Conservation (phyloP, 2,113 vertebrate species). For the Trematocara variabile region DNA sequence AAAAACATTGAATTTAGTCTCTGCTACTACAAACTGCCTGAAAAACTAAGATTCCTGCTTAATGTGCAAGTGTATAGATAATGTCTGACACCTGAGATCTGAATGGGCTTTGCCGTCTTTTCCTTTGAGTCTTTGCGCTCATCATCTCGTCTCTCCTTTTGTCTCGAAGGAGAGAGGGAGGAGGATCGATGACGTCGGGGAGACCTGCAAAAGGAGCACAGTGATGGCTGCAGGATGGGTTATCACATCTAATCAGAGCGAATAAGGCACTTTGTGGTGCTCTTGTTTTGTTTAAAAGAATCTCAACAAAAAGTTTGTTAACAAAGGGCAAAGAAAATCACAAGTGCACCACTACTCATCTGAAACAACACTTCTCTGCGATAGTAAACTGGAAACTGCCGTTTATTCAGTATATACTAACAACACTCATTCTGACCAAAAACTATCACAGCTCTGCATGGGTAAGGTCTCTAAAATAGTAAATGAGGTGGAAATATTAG, state of each 20-base stretch:
- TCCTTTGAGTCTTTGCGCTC: constrained; percentile 78
- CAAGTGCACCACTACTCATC: background rate
- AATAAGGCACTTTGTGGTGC: background rate
- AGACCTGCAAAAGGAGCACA: constrained; percentile 72
- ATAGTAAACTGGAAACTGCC: background rate
- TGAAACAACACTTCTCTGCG: background rate
- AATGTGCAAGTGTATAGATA: background rate
- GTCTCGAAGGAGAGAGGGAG: constrained; percentile 80
- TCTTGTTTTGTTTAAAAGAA: background rate
- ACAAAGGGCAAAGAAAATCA: background rate
- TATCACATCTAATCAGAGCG: background rate
- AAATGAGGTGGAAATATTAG: background rate
- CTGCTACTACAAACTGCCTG: background rate
- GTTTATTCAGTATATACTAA: background rate
- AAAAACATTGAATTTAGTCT: background rate
- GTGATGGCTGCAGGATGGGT: constrained; percentile 19
- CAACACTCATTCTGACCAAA: background rate
- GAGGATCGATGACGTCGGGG: constrained; percentile 82
- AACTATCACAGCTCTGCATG: background rate
- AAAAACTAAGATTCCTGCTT: background rate
- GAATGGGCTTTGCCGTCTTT: constrained; percentile 77
- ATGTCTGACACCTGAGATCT: constrained; percentile 83
- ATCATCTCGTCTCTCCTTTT: constrained; percentile 87
- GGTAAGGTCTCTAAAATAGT: background rate
- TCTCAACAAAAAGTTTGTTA: background rate